Evolutionary conservation across 2,797 vertebrate genomes (phyloP), one percentile per base, ranked within the genome.

Genomic region (Lateolabrax maculatus): DNA sequence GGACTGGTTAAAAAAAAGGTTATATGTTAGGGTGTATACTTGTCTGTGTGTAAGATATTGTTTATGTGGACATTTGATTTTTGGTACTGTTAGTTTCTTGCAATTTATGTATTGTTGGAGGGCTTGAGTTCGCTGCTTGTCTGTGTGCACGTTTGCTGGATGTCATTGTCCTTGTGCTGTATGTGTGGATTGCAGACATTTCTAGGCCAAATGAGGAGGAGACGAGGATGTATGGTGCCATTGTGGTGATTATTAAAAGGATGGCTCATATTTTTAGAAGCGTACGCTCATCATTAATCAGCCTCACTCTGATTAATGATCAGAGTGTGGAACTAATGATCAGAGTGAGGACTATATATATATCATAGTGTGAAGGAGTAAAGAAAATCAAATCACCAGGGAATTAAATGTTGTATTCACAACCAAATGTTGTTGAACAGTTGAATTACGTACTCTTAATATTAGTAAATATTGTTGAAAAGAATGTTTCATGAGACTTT

Each of bases 121-220:
- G 53, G 29, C 27, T 43, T 57, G 23, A 51, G 46, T 51, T 46
- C 43, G 19, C 21, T 4, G 3, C 65, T 36, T 7, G 0, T 61
- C 21, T 48, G 29, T 63, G 21, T 68, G 60, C 48, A 36, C 43
- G 2, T 63, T 37, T 48, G 51, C 36, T 53, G 36, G 67, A 58
- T 81, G 46, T 72, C 41, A 15, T 37, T 25, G n/a, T 78, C 61
- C n/a, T 34, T n/a, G 53, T 61, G 56, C 56, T 86, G 83, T 84
- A 23, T 75, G 77, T 92, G 89, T 78, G 89, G 82, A 90, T 90
- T 87, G 68, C 69, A 80, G 72, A 81, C 51, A 78, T 71, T 87
- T 73, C 11, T 58, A 6, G 66, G 71, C 77, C 31, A 84, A 77
- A 77, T 29, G 70, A 87, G 75, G n/a, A n/a, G 70, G 69, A 72